Evolutionary conservation across 2,888 invertebrate species (phyloP), one percentile per base, ranked within the genome.

Genomic region (Phaedon cochleariae): DNA sequence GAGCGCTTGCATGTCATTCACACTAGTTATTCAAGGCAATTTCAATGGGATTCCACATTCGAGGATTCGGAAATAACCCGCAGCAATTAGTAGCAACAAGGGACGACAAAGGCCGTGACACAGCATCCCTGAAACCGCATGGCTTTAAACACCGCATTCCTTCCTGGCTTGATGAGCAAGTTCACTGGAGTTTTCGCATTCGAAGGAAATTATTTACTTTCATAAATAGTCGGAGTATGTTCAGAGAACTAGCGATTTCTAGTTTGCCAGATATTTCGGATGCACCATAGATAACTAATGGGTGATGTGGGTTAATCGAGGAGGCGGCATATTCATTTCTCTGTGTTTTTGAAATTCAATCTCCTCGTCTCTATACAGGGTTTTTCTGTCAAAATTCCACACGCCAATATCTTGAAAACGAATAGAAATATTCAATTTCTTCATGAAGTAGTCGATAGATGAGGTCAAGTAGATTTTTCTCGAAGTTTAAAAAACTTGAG

Each of bases 131-230:
- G 41, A 41, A 41, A 15, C 41, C 15, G 41, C 41, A 41, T 2
- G 41, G 41, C 7, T 41, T 15, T n/a, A 15, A 41, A 41, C 41
- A 15, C 9, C 12, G 26, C 41, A 46, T 57, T 29, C 18, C 57
- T 62, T 64, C 65, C 63, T 12, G 64, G 29, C 29, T 51, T 55
- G 59, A 64, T 34, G 59, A 60, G 60, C 45, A 37, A 51, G 29
- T 26, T 20, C 51, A 22, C 31, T 37, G 58, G 53, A 64, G 64
- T 64, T 64, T 59, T 48, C 48, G 31, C 59, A 31, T 55, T 60
- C 18, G 46, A 4, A 29, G 49, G 21, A 55, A 64, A 64, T 60
- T 60, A 64, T 59, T 53, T 59, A 59, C 59, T 64, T 54, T 51
- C 60, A 59, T 64, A 49, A 34, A 55, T 54, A 59, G 54, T 59